phyloP scores from a whole-genome alignment of 2,888 invertebrate genomes.

The Phortica magna region DNA sequence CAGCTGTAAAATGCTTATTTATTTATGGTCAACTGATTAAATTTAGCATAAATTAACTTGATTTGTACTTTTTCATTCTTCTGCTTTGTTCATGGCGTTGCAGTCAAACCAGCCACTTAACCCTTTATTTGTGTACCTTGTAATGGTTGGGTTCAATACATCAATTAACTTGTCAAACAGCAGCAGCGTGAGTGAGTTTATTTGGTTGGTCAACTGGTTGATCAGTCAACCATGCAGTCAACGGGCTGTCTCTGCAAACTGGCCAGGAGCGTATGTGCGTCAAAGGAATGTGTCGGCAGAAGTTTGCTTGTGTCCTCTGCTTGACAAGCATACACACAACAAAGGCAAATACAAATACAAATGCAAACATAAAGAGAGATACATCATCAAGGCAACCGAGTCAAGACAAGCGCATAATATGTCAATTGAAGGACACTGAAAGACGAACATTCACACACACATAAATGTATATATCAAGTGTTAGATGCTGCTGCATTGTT shows the following conservation, averaged over 20 bases:
- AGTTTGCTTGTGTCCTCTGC: background rate
- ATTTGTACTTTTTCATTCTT: constrained; percentile 20
- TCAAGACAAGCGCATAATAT: constrained; percentile 58
- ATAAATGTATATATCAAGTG: background rate
- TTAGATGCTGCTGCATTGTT: constrained; percentile 25
- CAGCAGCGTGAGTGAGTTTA: constrained; percentile 45
- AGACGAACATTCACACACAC: constrained; percentile 34
- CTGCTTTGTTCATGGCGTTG: constrained; percentile 56
- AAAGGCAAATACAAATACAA: constrained; percentile 8
- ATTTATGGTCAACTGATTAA: constrained; percentile 50
- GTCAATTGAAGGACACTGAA: constrained; percentile 64
- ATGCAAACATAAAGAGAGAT: background rate
- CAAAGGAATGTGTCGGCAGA: background rate
- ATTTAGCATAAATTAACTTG: constrained; percentile 52
- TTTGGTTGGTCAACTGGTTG: constrained; percentile 56
- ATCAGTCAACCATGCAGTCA: constrained; percentile 47
- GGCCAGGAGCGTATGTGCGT: background rate
- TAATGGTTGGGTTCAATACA: constrained; percentile 39
- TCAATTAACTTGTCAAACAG: constrained; percentile 56
- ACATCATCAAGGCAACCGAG: background rate
- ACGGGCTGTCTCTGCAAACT: background rate
- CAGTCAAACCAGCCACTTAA: constrained; percentile 61
- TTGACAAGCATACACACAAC: constrained; percentile 8
- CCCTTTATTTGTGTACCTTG: constrained; percentile 50
- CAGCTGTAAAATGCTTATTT: constrained; percentile 33